Evolutionary conservation across 2,113 vertebrate species (phyloP), one percentile per base, ranked within the genome.

Genomic region (Gadus chalcogrammus): DNA sequence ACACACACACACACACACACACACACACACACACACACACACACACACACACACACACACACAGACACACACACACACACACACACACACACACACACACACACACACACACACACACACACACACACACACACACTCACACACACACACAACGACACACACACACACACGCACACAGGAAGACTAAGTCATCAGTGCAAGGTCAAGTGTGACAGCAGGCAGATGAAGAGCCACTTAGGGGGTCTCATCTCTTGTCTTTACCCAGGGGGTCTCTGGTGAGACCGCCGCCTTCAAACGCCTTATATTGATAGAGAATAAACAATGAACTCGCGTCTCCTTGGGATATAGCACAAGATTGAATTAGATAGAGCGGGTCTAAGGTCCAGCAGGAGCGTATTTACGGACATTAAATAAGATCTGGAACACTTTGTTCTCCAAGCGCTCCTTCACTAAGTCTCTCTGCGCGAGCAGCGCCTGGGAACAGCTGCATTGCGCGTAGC

Each of bases 151-250:
- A 20, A 20, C 20, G 20, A 20, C 24, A 24, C 24, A 24, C 24
- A 24, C 24, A 24, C 24, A 24, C 24, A 24, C 24, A 64, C 62
- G 55, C 1, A 55, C 22, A 71, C 22, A 78, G 53, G 69, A 13
- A 17, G 67, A 71, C 67, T 65, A n/a, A 75, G 67, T 72, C 80
- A 78, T 80, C 74, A 75, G 64, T 66, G 60, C 76, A 86, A 84
- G 82, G 87, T 84, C 85, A 85, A 74, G 28, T 42, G 61, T 87
- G 84, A 84, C 83, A 85, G 80, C 77, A 63, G 68, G 77, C 75
- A 84, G 83, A 85, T 88, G 77, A 86, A 87, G 69, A 78, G 71
- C 80, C 82, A 88, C 86, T 84, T 83, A 83, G 64, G 65, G 76
- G 77, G 42, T 12, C 73, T 71, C 71, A 79, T 70, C 72, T 80